Evolutionary conservation across 2,888 invertebrate species (phyloP), one percentile per base, ranked within the genome.

Genomic region (Aporophyla nigra): DNA sequence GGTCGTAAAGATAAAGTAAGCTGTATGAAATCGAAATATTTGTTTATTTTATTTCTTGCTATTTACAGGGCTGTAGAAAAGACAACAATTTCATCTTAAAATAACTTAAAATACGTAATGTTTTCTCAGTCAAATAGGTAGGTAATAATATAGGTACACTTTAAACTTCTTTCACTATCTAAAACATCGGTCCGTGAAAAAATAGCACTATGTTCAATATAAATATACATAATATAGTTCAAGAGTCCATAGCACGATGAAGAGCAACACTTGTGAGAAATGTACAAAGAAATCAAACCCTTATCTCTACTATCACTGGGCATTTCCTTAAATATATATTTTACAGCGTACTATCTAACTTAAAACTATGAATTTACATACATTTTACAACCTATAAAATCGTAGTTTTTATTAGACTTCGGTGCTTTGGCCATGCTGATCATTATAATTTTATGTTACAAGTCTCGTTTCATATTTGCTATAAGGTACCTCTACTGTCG

Each of bases 281-380:
- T 87, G 86, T 90, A 88, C 84, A 89, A 86, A 86, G 83, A 90
- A 91, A 90, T 88, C 91, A 93, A 94, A 93, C 90, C 89, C 96
- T 96, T 96, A 96, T 90, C 88, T 90, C 96, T 96, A 96, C 91
- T 96, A 96, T 96, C 96, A 96, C 96, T 95, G 94, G 96, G 95
- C 93, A 94, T 96, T 95, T 89, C 86, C 92, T 93, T 95, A 91
- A 92, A 88, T 87, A 90, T 94, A 93, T 90, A 90, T 93, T 90
- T 90, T 88, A 90, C 85, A 87, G 82, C 68, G 78, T 89, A 86
- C 77, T 67, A 90, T 78, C 89, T 89, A 89, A 89, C 83, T 91
- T 89, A 91, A 91, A 91, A 93, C 51, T 84, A 87, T 65, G 68
- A 82, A 88, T 94, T 90, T 96, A 96, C 95, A 96, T 87, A 89